These are phyloP conservation scores for Anoncus sp. DNA, from an alignment of 2,888 invertebrate species.

Conservation along the genomic window DNA sequence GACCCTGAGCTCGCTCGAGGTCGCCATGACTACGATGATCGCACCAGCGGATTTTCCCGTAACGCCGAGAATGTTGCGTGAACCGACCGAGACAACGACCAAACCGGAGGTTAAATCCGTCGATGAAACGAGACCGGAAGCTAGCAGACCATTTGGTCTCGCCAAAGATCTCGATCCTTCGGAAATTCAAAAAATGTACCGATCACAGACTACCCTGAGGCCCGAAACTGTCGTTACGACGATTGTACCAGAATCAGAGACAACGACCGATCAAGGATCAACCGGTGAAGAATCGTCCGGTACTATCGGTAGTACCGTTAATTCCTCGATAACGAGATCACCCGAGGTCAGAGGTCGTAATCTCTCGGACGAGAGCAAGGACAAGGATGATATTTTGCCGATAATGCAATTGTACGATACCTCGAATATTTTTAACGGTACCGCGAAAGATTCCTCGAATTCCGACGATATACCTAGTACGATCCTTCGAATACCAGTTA, in stretches of 20 bases:
- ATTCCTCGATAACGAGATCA: conserved; percentile 66
- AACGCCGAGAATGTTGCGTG: conserved; percentile 70
- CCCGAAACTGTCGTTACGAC: conserved; percentile 61
- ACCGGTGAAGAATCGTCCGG: conserved; percentile 17
- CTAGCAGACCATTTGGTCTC: conserved; percentile 67
- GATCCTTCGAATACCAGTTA: conserved; percentile 52
- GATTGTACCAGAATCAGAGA: conserved; percentile 49
- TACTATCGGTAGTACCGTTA: conserved; percentile 54
- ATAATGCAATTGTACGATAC: conserved; percentile 82
- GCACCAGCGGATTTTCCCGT: conserved; percentile 72
- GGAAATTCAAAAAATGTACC: conserved; percentile 80
- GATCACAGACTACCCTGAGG: conserved; percentile 69
- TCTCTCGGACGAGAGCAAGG: conserved; percentile 76
- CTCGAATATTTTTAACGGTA: conserved; percentile 79
- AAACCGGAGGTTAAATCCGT: conserved; percentile 33
- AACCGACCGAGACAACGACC: conserved; percentile 42
- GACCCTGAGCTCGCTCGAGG: conserved; percentile 28
- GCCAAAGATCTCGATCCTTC: conserved; percentile 77
- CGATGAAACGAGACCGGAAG: conserved; percentile 55
- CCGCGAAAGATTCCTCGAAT: conserved; percentile 55
- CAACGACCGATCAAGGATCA: conserved; percentile 33
- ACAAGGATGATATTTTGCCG: conserved; percentile 79
- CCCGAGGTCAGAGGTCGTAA: conserved; percentile 78
- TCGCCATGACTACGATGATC: conserved; percentile 48
- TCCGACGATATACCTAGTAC: conserved; percentile 17